phyloP scores from a whole-genome alignment of 2,797 vertebrate genomes.

The Triplophysa yarkandensis region DNA sequence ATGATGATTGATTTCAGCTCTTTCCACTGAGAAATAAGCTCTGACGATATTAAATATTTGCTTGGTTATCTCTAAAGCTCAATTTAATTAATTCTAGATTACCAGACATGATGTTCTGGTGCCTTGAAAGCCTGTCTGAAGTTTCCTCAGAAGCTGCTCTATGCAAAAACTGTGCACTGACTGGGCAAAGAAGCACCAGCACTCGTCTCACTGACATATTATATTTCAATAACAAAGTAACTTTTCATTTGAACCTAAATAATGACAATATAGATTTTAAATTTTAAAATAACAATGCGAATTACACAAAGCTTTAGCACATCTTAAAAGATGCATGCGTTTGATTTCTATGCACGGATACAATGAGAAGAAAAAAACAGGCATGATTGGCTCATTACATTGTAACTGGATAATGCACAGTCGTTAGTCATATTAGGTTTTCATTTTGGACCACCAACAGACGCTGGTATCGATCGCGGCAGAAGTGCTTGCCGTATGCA shows the following conservation, averaged over 20 bases:
- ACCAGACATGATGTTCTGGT: neutral
- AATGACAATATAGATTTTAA: neutral
- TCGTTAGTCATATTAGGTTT: slow-evolving; percentile 47
- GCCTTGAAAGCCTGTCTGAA: neutral
- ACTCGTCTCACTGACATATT: neutral
- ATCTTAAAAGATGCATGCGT: neutral
- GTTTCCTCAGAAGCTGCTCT: neutral
- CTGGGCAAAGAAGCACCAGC: neutral
- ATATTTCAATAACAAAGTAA: neutral
- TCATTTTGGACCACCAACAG: slow-evolving; percentile 39
- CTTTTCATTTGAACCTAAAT: neutral
- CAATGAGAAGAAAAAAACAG: neutral
- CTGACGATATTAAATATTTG: slow-evolving; percentile 6
- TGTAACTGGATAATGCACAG: slow-evolving; percentile 49
- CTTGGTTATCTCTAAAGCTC: slow-evolving; percentile 16
- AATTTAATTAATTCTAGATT: neutral
- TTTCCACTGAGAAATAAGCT: neutral
- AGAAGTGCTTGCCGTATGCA: slow-evolving; percentile 48
- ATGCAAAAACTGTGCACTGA: neutral
- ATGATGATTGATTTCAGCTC: neutral
- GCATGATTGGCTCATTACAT: slow-evolving; percentile 40
- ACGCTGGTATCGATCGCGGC: slow-evolving; percentile 48
- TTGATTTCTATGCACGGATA: slow-evolving; percentile 27
- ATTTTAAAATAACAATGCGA: neutral
- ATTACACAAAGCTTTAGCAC: neutral